Conservation (phyloP, 1,140 invertebrate species). For the Aphelenchoides avenae region DNA sequence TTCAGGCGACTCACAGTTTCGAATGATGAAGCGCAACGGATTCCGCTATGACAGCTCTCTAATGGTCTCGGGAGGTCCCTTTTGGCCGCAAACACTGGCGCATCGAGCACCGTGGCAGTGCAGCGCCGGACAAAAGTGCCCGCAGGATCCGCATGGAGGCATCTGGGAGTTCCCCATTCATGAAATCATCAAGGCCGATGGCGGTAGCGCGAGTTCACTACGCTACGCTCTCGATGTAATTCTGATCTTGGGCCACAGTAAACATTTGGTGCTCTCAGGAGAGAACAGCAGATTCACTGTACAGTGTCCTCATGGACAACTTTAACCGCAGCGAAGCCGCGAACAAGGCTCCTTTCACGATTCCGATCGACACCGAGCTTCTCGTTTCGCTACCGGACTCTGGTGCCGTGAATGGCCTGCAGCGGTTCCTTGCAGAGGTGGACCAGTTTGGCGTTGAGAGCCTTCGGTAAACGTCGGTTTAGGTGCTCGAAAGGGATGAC, state of each 20-base stretch:
- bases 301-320: constrained; percentile 25
- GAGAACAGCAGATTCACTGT: constrained; percentile 12
- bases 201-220: constrained; percentile 10
- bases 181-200: constrained; percentile 24
- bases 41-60: constrained; percentile 50
- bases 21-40: constrained; percentile 36
- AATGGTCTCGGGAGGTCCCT: constrained; percentile 27
- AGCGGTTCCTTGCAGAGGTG: constrained; percentile 42
- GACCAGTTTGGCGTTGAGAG: constrained; percentile 10
- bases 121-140: constrained; percentile 27
- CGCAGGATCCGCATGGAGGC: constrained; percentile 22
- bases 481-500: constrained; percentile 43
- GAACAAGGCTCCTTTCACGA: constrained; percentile 46
- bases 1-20: constrained; percentile 45
- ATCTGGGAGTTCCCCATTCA: constrained; percentile 48
- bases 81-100: constrained; percentile 52
- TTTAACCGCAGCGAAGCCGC: constrained; percentile 21
- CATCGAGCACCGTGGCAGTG: constrained; percentile 40
- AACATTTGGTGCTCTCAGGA: too few species aligned
- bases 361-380: constrained; percentile 42
- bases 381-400: constrained; percentile 35
- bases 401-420: constrained; percentile 34
- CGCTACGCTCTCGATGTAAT: neutral
- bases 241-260: too few species aligned
- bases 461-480: constrained; percentile 13